Base-by-base conservation (phyloP, 2,888 invertebrate species). In the Kryphioiulus occultus region DNA sequence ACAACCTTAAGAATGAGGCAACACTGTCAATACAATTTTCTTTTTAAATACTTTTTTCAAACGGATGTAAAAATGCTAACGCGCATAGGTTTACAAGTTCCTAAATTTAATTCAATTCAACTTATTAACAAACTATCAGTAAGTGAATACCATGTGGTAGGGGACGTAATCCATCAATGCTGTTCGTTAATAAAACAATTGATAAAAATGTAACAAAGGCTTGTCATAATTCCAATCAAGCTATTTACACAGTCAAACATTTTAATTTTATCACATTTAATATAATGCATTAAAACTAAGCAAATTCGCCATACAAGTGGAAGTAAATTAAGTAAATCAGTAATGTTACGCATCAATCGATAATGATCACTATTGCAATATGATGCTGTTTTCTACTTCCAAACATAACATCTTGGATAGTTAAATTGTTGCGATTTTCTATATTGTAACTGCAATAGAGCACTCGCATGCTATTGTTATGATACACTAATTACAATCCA, bases 401-500 rank as follows among this genome's bases (percentile, higher is more conserved):
- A 53, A 35, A 12, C 53, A n/a, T 53, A 53, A n/a, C 53, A 53
- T 19, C 4, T 53, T 53, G 19, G 1, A n/a, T 53, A 53, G 2
- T 53, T 53, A 4, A 53, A 53, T n/a, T 12, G 1, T 4, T 53
- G n/a, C 0, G 53, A 7, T 53, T 53, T 15, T n/a, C n/a, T 19
- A 53, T 53, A n/a, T 42, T 42, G 19, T n/a, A 44, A 12, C 44
- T 44, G 12, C 44, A 44, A 15, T 44, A 44, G 15, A 19, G 19
- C 53, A n/a, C n/a, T 53, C 12, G 19, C n/a, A 53, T 53, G 19
- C 53, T 53, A 53, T 17, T 53, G 1, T 53, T 53, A 53, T 53
- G 53, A 53, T 53, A 53, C 53, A 53, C 53, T 53, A 53, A 53
- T 53, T 53, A 53, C 53, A 53, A 53, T 53, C 53, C 53, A 53